Evolutionary conservation across 2,797 vertebrate genomes (phyloP).

Genomic region (Sebastes wilsoni): DNA sequence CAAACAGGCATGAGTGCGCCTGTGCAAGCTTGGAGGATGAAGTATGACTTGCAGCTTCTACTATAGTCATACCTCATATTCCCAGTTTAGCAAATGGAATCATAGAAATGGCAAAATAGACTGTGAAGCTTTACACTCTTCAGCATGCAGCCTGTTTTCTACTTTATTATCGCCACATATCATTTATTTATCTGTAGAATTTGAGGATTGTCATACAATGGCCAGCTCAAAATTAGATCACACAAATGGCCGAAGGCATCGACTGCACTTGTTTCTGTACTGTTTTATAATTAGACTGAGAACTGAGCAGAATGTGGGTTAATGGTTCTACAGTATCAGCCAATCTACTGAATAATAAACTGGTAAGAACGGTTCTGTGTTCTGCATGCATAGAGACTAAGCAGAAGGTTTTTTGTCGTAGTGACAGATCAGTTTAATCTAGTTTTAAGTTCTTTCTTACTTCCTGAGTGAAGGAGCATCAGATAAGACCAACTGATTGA

Average conservation of each 20-base stretch:
- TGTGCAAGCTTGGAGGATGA: no score
- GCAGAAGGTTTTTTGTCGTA: neutral
- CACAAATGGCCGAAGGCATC: slow-evolving; percentile 45
- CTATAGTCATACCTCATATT: no score
- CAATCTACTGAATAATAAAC: slow-evolving; percentile 26
- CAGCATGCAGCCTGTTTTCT: neutral
- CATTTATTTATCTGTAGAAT: slow-evolving; percentile 12
- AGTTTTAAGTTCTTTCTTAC: slow-evolving; percentile 35
- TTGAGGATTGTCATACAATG: slow-evolving; percentile 1
- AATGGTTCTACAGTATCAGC: slow-evolving; percentile 17
- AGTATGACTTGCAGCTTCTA: no score
- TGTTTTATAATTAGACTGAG: slow-evolving; percentile 43
- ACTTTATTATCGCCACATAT: neutral
- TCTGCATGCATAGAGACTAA: neutral
- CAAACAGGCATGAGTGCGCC: no score
- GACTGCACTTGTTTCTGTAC: slow-evolving; percentile 32
- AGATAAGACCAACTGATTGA: slow-evolving; percentile 71
- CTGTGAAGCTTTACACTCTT: neutral
- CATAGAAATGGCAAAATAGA: no score
- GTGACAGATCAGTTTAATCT: slow-evolving; percentile 51
- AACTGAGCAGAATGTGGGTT: slow-evolving; percentile 40
- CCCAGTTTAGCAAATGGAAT: no score
- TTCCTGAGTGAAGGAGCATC: slow-evolving; percentile 56
- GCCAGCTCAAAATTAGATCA: slow-evolving; percentile 27
- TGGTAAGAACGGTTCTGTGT: neutral